Percentiles rank a stretch among this genome's conserved stretches.
These are phyloP conservation scores for Patiria pectinifera DNA, from an alignment of 53 echinoderm and acorn worm genomes.

Conservation along the genomic window DNA sequence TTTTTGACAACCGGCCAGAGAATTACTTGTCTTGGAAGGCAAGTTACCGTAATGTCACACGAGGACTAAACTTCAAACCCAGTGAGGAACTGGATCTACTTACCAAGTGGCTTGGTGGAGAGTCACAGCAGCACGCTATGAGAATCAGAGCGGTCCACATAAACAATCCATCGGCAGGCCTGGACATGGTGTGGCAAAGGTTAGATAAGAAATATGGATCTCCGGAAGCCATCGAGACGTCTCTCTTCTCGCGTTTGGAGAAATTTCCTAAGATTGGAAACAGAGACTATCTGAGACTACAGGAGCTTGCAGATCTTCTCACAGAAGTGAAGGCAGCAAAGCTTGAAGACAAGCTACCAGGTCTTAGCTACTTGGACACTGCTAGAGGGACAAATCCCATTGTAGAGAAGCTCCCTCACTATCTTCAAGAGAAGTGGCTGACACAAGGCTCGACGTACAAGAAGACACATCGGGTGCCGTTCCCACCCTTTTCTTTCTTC, in stretches of 20 bases:
- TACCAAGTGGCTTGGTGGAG: slow-evolving; percentile 59
- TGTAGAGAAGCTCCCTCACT: slow-evolving; percentile 55
- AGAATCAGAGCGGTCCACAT: slow-evolving; percentile 54
- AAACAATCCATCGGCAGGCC: slow-evolving; percentile 14
- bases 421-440: slow-evolving; percentile 68
- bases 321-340: slow-evolving; percentile 38
- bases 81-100: slow-evolving; percentile 69
- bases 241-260: slow-evolving; percentile 36
- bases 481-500: slow-evolving; percentile 63
- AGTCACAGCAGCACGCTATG: slow-evolving; percentile 36
- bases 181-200: slow-evolving; percentile 52
- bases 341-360: slow-evolving; percentile 47
- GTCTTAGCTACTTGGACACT: slow-evolving; percentile 62
- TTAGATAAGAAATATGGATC: slow-evolving; percentile 60
- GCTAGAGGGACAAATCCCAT: slow-evolving; percentile 51
- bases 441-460: slow-evolving; percentile 62
- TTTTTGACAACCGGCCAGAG: slow-evolving; percentile 67
- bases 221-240: slow-evolving; percentile 49
- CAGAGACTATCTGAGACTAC: slow-evolving; percentile 12
- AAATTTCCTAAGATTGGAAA: slow-evolving; percentile 9
- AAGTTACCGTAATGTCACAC: slow-evolving; percentile 52
- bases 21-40: slow-evolving; percentile 66
- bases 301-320: slow-evolving; percentile 53
- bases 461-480: slow-evolving; percentile 13
- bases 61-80: slow-evolving; percentile 36